Evolutionary conservation across 2,797 vertebrate genomes (phyloP).

Genomic region (Lithobates sylvaticus): DNA sequence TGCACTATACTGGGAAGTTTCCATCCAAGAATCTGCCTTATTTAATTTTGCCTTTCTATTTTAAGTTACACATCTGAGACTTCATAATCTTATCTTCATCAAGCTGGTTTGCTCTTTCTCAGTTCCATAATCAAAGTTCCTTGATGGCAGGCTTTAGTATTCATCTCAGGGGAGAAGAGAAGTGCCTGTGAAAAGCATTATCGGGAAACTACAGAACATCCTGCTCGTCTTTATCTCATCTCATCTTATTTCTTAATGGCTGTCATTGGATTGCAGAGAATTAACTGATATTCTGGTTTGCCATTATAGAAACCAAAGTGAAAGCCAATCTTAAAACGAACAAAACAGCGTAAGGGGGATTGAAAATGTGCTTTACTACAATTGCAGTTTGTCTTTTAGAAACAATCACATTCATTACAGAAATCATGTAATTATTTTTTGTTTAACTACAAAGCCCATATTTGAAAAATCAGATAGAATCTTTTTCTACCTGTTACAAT

Average conservation of each 20-base stretch:
- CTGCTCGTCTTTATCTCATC: constrained; percentile 60
- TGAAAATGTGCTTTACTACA: constrained; percentile 31
- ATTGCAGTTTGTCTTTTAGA: constrained; percentile 8
- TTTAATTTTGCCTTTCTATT: constrained; percentile 67
- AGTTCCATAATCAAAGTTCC: constrained; percentile 60
- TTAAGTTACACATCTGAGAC: constrained; percentile 63
- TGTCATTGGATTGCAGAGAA: constrained; percentile 54
- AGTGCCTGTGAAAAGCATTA: constrained; percentile 65
- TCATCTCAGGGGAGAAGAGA: constrained; percentile 55
- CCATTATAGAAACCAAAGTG: constrained; percentile 37
- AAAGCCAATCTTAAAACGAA: constrained; percentile 44
- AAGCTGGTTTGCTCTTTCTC: constrained; percentile 62
- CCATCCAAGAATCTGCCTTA: constrained; percentile 43
- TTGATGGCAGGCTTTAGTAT: constrained; percentile 60
- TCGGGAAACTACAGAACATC: constrained; percentile 65
- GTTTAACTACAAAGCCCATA: constrained; percentile 12
- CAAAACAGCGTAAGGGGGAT: constrained; percentile 34
- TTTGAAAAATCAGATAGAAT: constrained; percentile 31
- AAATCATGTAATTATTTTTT: constrained; percentile 42
- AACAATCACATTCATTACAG: constrained; percentile 41
- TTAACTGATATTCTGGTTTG: constrained; percentile 39
- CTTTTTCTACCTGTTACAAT: constrained; percentile 22
- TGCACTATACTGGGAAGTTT: constrained; percentile 53
- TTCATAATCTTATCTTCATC: constrained; percentile 67
- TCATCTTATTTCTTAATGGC: constrained; percentile 60